Conservation (phyloP, 1,140 invertebrate species). For the Tetragonula clypearis region DNA sequence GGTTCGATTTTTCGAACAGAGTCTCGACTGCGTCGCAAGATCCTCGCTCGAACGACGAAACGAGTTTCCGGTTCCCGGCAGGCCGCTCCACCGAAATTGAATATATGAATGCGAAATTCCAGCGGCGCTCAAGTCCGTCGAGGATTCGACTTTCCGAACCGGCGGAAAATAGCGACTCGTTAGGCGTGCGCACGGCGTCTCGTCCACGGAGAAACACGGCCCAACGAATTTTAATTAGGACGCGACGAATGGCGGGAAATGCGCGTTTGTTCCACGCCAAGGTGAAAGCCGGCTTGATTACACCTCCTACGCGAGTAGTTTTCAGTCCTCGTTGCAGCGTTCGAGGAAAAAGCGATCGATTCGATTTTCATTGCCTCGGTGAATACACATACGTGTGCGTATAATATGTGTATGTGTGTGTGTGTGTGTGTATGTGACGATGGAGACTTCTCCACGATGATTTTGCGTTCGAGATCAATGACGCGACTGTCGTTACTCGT, state of each 20-base stretch:
- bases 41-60: slow-evolving; percentile 33
- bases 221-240: slow-evolving; percentile 45
- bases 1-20: not conserved
- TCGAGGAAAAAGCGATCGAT: not conserved
- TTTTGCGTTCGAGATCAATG: no score
- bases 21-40: not conserved
- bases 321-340: not conserved
- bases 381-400: no score
- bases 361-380: not conserved
- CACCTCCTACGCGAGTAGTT: not conserved
- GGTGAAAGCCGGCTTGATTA: slow-evolving; percentile 34
- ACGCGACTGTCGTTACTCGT: no score
- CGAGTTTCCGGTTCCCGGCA: slow-evolving; percentile 37
- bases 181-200: slow-evolving; percentile 9
- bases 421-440: no score
- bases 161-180: slow-evolving; percentile 49
- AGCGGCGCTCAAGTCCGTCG: slow-evolving; percentile 27
- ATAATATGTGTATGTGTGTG: no score
- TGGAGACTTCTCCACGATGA: no score
- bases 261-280: slow-evolving; percentile 13
- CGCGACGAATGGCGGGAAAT: slow-evolving; percentile 36
- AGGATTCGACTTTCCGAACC: slow-evolving; percentile 42
- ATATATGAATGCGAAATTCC: slow-evolving; percentile 60
- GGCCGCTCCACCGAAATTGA: slow-evolving; percentile 55
- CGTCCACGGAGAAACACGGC: not conserved